Conservation (phyloP, 2,888 invertebrate species). For the Ganaspis brasiliensis region DNA sequence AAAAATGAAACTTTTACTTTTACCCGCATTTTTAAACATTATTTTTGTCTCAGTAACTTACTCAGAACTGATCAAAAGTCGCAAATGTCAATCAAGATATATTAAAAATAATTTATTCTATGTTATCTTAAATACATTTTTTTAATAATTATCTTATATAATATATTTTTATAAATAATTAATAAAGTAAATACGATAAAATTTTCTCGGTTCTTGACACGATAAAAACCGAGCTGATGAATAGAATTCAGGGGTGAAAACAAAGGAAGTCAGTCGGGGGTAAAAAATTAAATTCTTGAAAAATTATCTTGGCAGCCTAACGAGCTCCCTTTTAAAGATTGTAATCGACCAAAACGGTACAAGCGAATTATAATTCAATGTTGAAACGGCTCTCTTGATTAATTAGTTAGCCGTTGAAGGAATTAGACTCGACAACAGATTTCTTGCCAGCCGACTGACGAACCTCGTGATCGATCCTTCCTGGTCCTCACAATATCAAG, state of each 20-base stretch:
- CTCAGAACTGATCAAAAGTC: too few species aligned
- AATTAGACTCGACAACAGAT: conserved; percentile 63
- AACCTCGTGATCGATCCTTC: conserved; percentile 17
- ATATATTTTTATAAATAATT: too few species aligned
- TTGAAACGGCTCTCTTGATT: conserved; percentile 71
- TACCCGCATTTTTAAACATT: too few species aligned
- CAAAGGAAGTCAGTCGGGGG: conserved; percentile 8
- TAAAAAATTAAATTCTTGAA: conserved; percentile 67
- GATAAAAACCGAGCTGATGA: conserved; percentile 6
- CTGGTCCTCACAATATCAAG: conserved; percentile 11
- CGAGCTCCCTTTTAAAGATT: conserved; percentile 52
- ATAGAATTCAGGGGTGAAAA: conserved; percentile 4
- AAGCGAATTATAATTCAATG: conserved; percentile 67
- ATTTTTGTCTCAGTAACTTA: too few species aligned
- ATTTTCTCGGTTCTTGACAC: conserved; percentile 9
- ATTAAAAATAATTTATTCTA: too few species aligned
- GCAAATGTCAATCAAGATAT: too few species aligned
- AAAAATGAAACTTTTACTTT: too few species aligned
- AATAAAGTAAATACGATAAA: too few species aligned
- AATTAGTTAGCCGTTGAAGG: conserved; percentile 67
- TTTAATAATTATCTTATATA: too few species aligned
- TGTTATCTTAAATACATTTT: too few species aligned
- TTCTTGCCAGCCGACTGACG: conserved; percentile 61
- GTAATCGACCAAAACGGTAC: conserved; percentile 64
- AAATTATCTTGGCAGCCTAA: conserved; percentile 65